A percentile compares a stretch with the other conserved stretches of the same genome.
Evolutionary conservation across 2,888 invertebrate species (phyloP).

Genomic region (Poecilus cupreus): DNA sequence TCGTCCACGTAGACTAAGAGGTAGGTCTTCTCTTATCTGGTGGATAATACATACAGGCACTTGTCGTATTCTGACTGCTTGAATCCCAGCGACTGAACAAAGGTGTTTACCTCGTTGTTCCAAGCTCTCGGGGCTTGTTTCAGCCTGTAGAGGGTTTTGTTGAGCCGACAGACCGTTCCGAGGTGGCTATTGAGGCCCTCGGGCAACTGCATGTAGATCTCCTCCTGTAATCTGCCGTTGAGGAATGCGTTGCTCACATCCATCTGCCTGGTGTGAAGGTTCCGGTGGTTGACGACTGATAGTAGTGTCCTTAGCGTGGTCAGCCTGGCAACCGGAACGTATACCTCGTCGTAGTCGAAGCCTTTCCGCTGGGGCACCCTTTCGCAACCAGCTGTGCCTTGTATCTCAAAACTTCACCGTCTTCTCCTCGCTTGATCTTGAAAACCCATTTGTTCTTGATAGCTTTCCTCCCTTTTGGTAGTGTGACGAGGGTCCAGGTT

Average conservation of each 20-base stretch:
- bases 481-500: not conserved
- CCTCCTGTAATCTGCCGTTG: slow-evolving; percentile 35
- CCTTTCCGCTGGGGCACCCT: slow-evolving; percentile 64
- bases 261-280: slow-evolving; percentile 6
- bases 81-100: slow-evolving; percentile 18
- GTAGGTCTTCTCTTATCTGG: not conserved
- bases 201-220: slow-evolving; percentile 52
- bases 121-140: slow-evolving; percentile 60
- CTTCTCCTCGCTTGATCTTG: slow-evolving; percentile 63
- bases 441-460: slow-evolving; percentile 65
- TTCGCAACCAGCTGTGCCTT: slow-evolving; percentile 66
- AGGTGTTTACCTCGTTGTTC: slow-evolving; percentile 42
- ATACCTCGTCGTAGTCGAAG: slow-evolving; percentile 46
- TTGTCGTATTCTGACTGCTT: slow-evolving; percentile 10
- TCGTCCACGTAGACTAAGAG: slow-evolving; percentile 56
- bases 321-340: slow-evolving; percentile 54
- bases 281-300: slow-evolving; percentile 33
- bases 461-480: slow-evolving; percentile 29
- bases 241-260: slow-evolving; percentile 57
- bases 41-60: slow-evolving; percentile 43
- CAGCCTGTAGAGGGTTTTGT: slow-evolving; percentile 57
- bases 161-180: slow-evolving; percentile 53
- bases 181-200: slow-evolving; percentile 2
- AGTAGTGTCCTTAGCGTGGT: slow-evolving; percentile 25
- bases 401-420: slow-evolving; percentile 63